phyloP scores from a whole-genome alignment of 2,797 vertebrate species.

The Myotis planiceps region DNA sequence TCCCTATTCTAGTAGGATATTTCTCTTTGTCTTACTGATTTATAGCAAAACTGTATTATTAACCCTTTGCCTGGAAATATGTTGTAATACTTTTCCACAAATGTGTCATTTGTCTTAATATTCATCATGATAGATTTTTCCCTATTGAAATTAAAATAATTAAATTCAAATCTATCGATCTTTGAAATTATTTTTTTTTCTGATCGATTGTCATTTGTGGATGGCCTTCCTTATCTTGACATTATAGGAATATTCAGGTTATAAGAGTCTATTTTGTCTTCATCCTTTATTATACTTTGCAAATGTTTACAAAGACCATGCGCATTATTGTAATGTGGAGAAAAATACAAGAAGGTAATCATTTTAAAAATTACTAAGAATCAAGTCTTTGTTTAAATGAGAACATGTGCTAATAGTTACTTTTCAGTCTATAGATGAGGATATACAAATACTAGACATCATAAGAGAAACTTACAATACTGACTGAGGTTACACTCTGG shows the following conservation, averaged over 20 bases:
- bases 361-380: background rate
- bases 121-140: background rate
- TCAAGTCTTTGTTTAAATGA: background rate
- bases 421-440: background rate
- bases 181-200: slow-evolving; percentile 6
- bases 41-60: background rate
- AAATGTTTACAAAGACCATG: background rate
- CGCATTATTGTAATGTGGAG: background rate
- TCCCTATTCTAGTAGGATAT: background rate
- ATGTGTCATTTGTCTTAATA: background rate
- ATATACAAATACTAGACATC: background rate
- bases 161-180: background rate
- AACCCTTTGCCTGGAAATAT: background rate
- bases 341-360: background rate
- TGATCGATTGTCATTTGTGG: background rate
- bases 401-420: background rate
- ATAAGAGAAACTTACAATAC: background rate
- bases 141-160: background rate
- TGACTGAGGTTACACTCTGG: background rate
- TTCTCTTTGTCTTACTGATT: background rate
- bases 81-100: background rate
- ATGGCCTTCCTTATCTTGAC: slow-evolving; percentile 1
- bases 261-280: background rate
- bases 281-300: background rate
- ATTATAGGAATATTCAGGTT: background rate